Conservation (phyloP, 23 tunicate genomes). For the Styela clava region DNA sequence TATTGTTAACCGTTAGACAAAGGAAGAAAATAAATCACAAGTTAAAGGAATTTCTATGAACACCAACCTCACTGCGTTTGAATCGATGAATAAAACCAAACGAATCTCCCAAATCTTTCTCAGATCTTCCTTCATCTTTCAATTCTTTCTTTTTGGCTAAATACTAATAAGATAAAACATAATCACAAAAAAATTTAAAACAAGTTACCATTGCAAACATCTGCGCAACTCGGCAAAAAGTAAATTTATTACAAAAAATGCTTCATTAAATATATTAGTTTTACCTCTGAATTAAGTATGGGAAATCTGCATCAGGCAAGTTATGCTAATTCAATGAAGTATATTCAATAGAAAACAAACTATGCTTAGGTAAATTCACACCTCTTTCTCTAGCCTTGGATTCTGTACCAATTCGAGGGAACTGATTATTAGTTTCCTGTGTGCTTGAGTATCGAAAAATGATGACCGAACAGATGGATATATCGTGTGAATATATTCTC, state of each 20-base stretch:
- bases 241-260: no score
- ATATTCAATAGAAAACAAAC: no score
- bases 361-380: no score
- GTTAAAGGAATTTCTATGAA: no score
- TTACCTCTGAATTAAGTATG: no score
- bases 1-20: no score
- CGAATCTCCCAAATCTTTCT: constrained; percentile 58
- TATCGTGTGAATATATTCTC: constrained; percentile 70
- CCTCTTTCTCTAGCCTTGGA: constrained; percentile 58
- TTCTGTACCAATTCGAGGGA: constrained; percentile 60
- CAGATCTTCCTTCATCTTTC: constrained; percentile 83
- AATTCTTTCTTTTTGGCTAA: constrained; percentile 59
- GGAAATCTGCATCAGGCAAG: no score
- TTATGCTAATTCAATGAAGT: no score
- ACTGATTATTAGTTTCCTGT: constrained; percentile 29
- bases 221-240: no score
- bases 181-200: not conserved
- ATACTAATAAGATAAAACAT: constrained; percentile 36
- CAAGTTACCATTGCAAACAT: not conserved
- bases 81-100: constrained; percentile 36
- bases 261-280: no score
- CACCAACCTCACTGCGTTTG: constrained; percentile 40
- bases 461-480: constrained; percentile 68
- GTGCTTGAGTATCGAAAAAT: constrained; percentile 66
- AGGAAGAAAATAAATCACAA: no score